These are phyloP conservation scores for Hecatera dysodea DNA, from an alignment of 2,888 invertebrate species.

Conservation along the genomic window DNA sequence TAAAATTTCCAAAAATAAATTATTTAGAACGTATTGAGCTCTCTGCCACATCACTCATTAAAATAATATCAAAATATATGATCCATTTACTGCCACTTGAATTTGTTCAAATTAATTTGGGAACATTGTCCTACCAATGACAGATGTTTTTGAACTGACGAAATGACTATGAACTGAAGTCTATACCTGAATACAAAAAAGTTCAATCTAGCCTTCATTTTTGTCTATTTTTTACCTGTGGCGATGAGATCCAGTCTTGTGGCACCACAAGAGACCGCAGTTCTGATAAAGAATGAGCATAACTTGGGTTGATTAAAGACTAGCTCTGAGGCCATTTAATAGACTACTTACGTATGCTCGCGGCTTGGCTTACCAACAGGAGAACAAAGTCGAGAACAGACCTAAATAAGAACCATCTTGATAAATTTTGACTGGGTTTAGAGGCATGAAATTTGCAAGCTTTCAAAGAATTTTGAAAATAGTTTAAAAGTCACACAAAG, in stretches of 20 bases:
- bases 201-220: constrained; percentile 1
- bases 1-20: constrained; percentile 69
- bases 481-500: background rate
- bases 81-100: constrained; percentile 33
- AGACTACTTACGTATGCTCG: background rate
- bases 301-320: background rate
- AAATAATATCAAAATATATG: constrained; percentile 13
- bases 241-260: background rate
- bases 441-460: background rate
- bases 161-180: background rate
- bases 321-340: background rate
- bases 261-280: background rate
- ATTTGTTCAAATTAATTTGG: constrained; percentile 33
- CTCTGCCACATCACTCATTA: constrained; percentile 66
- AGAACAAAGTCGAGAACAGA: background rate
- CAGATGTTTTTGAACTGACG: constrained; percentile 21
- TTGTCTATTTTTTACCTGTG: constrained; percentile 8
- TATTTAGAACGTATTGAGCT: constrained; percentile 59
- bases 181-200: constrained; percentile 6
- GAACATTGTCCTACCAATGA: constrained; percentile 16
- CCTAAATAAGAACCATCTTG: background rate
- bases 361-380: background rate
- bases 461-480: background rate
- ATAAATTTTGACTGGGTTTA: background rate
- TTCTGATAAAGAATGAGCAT: background rate